Evolutionary conservation across 2,888 invertebrate species (phyloP), one percentile per base, ranked within the genome.

Genomic region (Archaeoteleia sp.): DNA sequence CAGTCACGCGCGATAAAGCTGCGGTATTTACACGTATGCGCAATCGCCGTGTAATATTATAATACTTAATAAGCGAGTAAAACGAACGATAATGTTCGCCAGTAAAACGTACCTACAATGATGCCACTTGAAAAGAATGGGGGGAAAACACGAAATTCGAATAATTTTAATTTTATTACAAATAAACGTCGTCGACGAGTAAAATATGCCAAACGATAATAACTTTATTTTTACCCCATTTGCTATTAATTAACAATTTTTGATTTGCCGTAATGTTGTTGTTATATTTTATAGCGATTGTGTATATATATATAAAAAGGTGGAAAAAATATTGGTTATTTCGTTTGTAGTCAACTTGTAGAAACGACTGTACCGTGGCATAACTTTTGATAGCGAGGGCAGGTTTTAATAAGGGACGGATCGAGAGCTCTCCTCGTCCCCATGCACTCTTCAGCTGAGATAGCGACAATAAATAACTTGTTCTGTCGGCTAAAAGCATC

Each of bases 381-480:
- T 74, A 80, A 79, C 76, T 77, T 75, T 74, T 74, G 82, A 83
- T 82, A 81, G 78, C 73, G 77, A 78, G 78, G 82, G 82, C 83
- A 82, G 83, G 82, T 83, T 83, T 83, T 82, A 83, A 83, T 83
- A 83, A 83, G 81, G 81, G 79, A 77, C 80, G 82, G 79, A 83
- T 83, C 80, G 81, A 81, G 82, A 82, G 81, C 78, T 81, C n/a
- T n/a, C 74, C 76, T 63, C 76, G 70, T 76, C 43, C 51, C n/a
- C 65, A 72, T 65, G 55, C 70, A 67, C 73, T 78, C 74, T 72
- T 73, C 60, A 71, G 71, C 71, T 67, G 70, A 81, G 83, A 83
- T 82, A 83, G 78, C 77, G 79, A 83, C 83, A 82, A 83, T 83
- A 83, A 83, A 83, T 83, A 83, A 83, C 83, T 82, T 80, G 82